Conservation (phyloP, 1,140 invertebrate genomes). For the Nymphalis io region DNA sequence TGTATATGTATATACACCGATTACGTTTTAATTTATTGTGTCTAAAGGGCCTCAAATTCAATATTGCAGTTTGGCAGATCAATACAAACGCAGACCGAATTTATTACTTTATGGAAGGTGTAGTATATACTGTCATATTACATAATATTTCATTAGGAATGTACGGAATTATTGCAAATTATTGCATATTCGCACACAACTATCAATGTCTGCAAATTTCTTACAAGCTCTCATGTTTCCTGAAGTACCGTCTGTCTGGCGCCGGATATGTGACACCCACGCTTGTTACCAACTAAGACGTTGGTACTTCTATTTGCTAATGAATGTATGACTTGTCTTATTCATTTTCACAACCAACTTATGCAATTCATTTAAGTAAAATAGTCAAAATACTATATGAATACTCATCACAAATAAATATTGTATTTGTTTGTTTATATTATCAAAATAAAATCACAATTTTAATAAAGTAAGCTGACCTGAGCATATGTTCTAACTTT, state of each 20-base stretch:
- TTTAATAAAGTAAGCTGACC: too few relatives aligned
- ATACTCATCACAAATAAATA: too few relatives aligned
- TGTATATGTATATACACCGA: too few relatives aligned
- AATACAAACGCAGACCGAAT: too few relatives aligned
- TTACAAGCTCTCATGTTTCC: conserved; percentile 48
- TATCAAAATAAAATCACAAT: too few relatives aligned
- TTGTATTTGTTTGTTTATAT: too few relatives aligned
- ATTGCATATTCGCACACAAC: conserved; percentile 14
- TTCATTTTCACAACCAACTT: not conserved
- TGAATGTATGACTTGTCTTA: conserved; percentile 5
- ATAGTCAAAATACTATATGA: not conserved
- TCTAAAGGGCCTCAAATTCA: too few relatives aligned
- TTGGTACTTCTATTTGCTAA: conserved; percentile 8
- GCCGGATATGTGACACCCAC: conserved; percentile 59
- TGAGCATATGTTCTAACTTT: too few relatives aligned
- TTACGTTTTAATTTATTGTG: too few relatives aligned
- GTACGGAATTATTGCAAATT: conserved; percentile 9
- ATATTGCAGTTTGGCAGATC: too few relatives aligned
- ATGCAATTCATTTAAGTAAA: not conserved
- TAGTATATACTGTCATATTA: too few relatives aligned
- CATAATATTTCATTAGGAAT: conserved; percentile 3
- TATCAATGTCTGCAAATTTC: conserved; percentile 27
- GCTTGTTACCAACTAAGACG: conserved; percentile 28
- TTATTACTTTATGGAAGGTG: too few relatives aligned
- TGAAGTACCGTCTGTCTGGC: conserved; percentile 54